phyloP scores from a whole-genome alignment of 2,888 invertebrate species.

The Pachydiplax longipennis region DNA sequence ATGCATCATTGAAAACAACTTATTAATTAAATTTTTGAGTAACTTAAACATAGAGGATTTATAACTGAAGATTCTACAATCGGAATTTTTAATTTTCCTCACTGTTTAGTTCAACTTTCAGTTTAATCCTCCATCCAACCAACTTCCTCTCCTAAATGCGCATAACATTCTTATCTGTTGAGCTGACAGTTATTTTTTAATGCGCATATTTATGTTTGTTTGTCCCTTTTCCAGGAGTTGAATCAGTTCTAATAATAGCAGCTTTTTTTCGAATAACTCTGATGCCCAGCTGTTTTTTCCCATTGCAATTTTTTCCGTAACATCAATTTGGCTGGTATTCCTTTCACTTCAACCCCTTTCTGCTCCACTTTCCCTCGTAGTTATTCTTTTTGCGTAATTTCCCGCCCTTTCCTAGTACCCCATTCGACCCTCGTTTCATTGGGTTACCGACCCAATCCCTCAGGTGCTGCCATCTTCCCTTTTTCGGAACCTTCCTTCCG shows the following conservation, averaged over 20 bases:
- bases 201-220: too few species aligned
- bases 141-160: too few species aligned
- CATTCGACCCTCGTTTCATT: not conserved
- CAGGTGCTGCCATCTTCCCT: not conserved
- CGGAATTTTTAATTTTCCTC: too few species aligned
- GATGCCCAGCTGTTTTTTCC: not conserved
- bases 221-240: too few species aligned
- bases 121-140: too few species aligned
- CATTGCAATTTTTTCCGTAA: not conserved
- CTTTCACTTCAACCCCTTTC: not conserved
- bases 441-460: not conserved
- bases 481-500: not conserved
- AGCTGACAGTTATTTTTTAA: too few species aligned
- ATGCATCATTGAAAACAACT: too few species aligned
- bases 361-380: not conserved
- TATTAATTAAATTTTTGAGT: too few species aligned
- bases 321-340: not conserved
- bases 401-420: not conserved
- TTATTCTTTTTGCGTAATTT: not conserved
- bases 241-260: not conserved
- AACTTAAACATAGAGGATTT: too few species aligned
- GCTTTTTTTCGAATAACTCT: not conserved
- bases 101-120: too few species aligned
- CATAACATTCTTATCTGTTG: too few species aligned
- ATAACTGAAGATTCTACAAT: too few species aligned